Base-by-base conservation (phyloP, 2,888 invertebrate genomes). In the Xanthorhoe spadicearia region DNA sequence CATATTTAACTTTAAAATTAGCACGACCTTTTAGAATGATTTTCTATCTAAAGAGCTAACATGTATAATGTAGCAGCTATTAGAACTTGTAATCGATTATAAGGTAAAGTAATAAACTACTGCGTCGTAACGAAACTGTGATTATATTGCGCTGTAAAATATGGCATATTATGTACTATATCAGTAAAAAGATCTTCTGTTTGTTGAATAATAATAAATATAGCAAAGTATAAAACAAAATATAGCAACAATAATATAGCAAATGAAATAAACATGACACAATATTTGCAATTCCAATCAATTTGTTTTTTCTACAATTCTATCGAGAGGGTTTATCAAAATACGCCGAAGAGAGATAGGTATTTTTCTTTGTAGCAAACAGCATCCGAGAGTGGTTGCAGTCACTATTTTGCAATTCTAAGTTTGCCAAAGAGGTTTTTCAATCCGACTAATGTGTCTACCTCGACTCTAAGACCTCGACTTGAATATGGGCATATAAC, bases 361-460 rank as follows among this genome's bases (percentile, higher is more conserved):
- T 81, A 76, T 83, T 78, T 82, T 85, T 82, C 83, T 86, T 84
- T 82, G 83, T 86, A 86, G 82, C 87, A 88, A 87, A 88, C 83
- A 77, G 84, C 84, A 85, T 83, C 78, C 69, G 78, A 78, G 85
- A 87, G 84, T 81, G 85, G 82, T 78, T 84, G 84, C 86, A 85
- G 79, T 78, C 82, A 86, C 85, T 86, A 86, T 88, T 91, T 92
- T 91, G 88, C 90, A 91, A 91, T 92, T 91, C 90, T 83, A 87
- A 90, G 85, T 87, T 83, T 78, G 81, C 80, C 83, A 85, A 85
- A 88, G 89, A 89, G 89, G 85, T 89, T 90, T 59, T 59, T 84
- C 88, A 91, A 92, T 91, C 85, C 83, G 81, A 84, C 89, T 91
- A 92, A 92, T 91, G 91, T 88, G 85, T 84, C 84, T 86, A 85